These are phyloP conservation scores for Setipinna tenuifilis DNA, from an alignment of 2,797 vertebrate species.

Conservation along the genomic window DNA sequence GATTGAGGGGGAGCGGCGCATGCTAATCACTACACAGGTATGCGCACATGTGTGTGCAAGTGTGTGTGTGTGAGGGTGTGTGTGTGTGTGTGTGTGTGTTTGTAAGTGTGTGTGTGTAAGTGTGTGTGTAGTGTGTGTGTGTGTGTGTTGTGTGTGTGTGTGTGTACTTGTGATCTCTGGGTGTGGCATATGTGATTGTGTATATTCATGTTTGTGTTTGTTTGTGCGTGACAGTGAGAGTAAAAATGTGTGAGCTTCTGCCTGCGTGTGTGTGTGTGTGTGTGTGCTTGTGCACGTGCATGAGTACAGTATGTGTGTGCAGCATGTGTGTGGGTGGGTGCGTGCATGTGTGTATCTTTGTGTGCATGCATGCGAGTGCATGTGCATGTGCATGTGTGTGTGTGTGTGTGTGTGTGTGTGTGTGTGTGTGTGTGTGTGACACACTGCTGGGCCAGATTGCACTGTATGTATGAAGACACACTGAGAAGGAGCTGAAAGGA, in stretches of 20 bases:
- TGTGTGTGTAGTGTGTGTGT: too few species aligned
- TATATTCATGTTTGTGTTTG: too few species aligned
- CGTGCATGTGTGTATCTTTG: too few species aligned
- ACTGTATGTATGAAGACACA: neutral
- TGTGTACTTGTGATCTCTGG: too few species aligned
- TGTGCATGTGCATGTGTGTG: neutral
- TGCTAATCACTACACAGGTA: constrained; percentile 49
- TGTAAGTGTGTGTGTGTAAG: neutral
- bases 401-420: neutral
- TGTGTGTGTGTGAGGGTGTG: neutral
- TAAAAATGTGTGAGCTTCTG: too few species aligned
- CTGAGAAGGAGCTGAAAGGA: neutral
- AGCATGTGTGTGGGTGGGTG: too few species aligned
- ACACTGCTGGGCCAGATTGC: neutral
- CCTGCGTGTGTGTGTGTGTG: too few species aligned
- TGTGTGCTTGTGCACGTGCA: too few species aligned
- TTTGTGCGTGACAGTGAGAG: too few species aligned
- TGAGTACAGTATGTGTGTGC: neutral
- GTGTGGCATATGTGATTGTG: neutral
- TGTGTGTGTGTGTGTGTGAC: neutral
- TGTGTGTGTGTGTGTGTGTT: neutral
- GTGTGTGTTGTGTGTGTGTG: too few species aligned
- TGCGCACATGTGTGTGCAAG: neutral
- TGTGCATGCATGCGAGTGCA: neutral
- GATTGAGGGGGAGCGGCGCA: constrained; percentile 62